A percentile compares a stretch with the other conserved stretches of the same genome.
phyloP scores from a whole-genome alignment of 2,888 invertebrate species.

The Pristionchus exspectatus region DNA sequence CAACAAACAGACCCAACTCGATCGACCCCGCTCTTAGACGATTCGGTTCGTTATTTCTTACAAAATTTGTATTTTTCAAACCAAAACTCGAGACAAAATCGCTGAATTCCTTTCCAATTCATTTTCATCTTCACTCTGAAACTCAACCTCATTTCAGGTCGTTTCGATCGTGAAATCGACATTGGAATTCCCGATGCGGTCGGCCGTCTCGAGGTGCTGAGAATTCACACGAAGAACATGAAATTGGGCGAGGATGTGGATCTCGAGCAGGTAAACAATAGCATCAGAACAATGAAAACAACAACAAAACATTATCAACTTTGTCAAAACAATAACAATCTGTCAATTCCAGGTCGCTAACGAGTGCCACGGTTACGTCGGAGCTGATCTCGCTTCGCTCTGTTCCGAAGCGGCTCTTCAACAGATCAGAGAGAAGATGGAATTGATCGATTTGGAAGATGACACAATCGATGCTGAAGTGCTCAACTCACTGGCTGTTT shows the following conservation, averaged over 20 bases:
- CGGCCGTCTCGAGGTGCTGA: constrained; percentile 95
- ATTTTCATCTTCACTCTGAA: too few species aligned
- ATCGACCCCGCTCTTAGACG: constrained; percentile 97
- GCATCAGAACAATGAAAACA: too few species aligned
- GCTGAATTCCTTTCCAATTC: too few species aligned
- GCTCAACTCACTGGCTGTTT: constrained; percentile 95
- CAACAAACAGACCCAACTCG: constrained; percentile 98
- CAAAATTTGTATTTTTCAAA: too few species aligned
- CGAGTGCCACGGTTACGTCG: constrained; percentile 99
- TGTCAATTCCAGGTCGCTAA: constrained; percentile 87
- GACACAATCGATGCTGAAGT: constrained; percentile 99
- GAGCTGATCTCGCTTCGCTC: constrained; percentile 97
- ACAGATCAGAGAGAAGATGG: constrained; percentile 99
- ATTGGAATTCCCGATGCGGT: constrained; percentile 99
- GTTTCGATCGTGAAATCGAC: constrained; percentile 99
- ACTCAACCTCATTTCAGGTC: constrained; percentile 78
- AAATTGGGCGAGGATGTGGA: constrained; percentile 98
- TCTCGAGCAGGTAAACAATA: constrained; percentile 88
- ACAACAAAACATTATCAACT: too few species aligned
- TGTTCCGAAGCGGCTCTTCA: constrained; percentile 99
- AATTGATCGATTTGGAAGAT: constrained; percentile 98
- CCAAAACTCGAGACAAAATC: too few species aligned
- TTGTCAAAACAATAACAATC: too few species aligned
- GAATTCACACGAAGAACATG: constrained; percentile 99
- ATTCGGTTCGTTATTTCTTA: constrained; percentile 85